Evolutionary conservation across 2,113 vertebrate species (phyloP).

Genomic region (Lophotis ruficrista): DNA sequence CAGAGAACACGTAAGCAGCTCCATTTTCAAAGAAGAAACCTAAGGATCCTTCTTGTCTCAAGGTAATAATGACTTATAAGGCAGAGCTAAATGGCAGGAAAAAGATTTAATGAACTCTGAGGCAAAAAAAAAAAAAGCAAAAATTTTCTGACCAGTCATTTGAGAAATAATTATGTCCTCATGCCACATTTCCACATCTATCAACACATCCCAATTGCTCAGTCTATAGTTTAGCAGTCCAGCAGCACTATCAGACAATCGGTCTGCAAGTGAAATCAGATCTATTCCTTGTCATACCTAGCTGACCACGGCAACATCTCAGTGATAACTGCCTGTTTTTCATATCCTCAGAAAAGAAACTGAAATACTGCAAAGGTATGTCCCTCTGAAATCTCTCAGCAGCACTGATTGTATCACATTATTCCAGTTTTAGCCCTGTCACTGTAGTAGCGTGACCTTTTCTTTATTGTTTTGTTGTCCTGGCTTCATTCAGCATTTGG

Average conservation of each 20-base stretch:
- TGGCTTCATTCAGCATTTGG: neutral
- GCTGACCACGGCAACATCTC: neutral
- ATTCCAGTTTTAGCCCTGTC: neutral
- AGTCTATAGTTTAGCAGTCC: neutral
- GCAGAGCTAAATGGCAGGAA: neutral
- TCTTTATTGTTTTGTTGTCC: neutral
- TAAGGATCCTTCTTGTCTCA: neutral
- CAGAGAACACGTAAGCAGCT: neutral
- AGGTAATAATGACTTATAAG: neutral
- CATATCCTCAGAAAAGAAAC: neutral
- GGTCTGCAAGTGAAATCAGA: neutral
- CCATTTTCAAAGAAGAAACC: neutral
- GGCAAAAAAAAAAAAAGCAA: neutral
- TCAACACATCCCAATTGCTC: neutral
- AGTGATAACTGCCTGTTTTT: neutral
- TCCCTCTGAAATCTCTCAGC: neutral
- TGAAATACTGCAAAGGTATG: neutral
- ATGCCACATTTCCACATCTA: neutral
- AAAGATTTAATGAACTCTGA: neutral
- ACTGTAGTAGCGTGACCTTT: neutral
- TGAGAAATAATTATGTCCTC: neutral
- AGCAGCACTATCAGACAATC: neutral
- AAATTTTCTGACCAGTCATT: neutral
- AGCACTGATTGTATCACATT: neutral
- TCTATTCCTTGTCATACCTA: neutral